Base-by-base conservation (phyloP, 2,888 invertebrate species). In the Habroteleia sp. region DNA sequence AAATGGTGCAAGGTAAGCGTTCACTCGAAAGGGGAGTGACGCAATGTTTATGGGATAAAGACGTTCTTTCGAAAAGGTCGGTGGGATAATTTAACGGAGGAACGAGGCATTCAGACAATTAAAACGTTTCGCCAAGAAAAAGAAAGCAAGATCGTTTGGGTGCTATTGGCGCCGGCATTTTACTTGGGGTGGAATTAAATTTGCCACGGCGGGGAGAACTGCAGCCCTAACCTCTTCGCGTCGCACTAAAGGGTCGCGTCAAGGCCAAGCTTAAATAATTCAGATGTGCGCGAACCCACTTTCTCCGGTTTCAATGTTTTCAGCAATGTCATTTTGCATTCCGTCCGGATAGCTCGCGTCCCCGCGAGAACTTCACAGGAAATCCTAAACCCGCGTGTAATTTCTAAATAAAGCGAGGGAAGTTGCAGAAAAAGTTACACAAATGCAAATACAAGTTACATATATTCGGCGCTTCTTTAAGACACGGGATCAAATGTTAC, bases 251-350 rank as follows among this genome's bases (percentile, higher is more conserved):
- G 69, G 71, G 62, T 46, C 52, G 54, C 33, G 17, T 39, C 58
- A 60, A 63, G 63, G 63, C 63, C 56, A 42, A 58, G 44, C 73
- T 65, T 73, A 73, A 73, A 73, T 73, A 65, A 73, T 73, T 58
- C 73, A 73, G 63, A 62, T 41, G 41, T 37, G 69, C 25, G 58
- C 33, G 58, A 71, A 41, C 62, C 44, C 71, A 71, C 71, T 71
- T 71, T 71, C 71, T 71, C 71, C 37, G 54, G 33, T 56, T 41
- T 25, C 37, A 25, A 23, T 42, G 56, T 62, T 71, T 71, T 71
- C 62, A 33, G 27, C 39, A 27, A 16, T 48, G 71, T 71, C 62
- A 62, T 71, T 71, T 71, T 71, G 62, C 62, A 71, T 71, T 71
- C 71, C 69, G 37, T 1, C 37, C 17, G 42, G 13, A 29, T 44